Evolutionary conservation across 2,113 vertebrate species (phyloP).

Genomic region (Cyanoliseus patagonus): DNA sequence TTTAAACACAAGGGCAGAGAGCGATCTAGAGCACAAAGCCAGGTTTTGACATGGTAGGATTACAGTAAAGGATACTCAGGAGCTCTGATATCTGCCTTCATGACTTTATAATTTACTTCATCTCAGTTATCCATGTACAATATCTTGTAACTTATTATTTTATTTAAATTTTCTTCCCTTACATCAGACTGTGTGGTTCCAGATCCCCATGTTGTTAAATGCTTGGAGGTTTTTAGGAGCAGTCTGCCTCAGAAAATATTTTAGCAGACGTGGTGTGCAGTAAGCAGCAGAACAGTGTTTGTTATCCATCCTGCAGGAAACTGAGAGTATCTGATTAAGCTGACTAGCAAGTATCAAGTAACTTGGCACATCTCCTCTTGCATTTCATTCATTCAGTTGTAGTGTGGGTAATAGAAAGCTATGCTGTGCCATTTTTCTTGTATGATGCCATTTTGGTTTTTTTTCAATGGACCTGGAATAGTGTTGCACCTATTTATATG

Average conservation of each 20-base stretch:
- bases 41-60: background rate
- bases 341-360: constrained; percentile 83
- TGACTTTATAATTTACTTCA: background rate
- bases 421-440: constrained; percentile 65
- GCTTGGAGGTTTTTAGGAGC: background rate
- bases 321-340: constrained; percentile 81
- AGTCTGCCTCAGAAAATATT: constrained; percentile 4
- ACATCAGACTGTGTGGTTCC: background rate
- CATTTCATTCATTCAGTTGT: constrained; percentile 71
- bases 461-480: constrained; percentile 72
- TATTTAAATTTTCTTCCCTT: background rate
- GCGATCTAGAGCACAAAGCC: background rate
- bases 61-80: background rate
- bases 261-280: constrained; percentile 53
- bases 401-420: constrained; percentile 61
- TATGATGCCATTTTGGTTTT: constrained; percentile 70
- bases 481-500: constrained; percentile 72
- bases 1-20: background rate
- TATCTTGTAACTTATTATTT: background rate
- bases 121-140: background rate
- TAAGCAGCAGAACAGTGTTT: constrained; percentile 49
- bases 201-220: background rate
- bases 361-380: constrained; percentile 70
- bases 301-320: constrained; percentile 74
- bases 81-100: background rate